Conservation (phyloP, 1,140 invertebrate species). For the Episyrphus balteatus region DNA sequence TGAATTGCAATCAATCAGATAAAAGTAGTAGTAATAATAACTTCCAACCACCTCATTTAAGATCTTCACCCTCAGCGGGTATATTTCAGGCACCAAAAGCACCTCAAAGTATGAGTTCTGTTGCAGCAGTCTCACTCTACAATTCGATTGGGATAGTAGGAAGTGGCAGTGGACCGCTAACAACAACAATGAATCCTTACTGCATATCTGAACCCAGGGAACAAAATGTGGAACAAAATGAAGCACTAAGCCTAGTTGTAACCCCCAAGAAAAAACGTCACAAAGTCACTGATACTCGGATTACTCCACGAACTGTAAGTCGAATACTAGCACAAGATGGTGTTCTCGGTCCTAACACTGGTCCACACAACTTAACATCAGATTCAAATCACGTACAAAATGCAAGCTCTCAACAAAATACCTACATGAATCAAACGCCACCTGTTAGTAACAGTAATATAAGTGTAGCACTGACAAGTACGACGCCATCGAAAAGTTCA, state of each 20-base stretch:
- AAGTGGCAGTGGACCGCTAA: slow-evolving; percentile 11
- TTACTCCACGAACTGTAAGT: slow-evolving; percentile 82
- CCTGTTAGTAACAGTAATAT: slow-evolving; percentile 14
- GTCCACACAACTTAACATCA: slow-evolving; percentile 13
- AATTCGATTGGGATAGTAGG: slow-evolving; percentile 38
- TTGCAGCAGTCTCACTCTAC: slow-evolving; percentile 50
- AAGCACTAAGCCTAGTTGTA: slow-evolving; percentile 85
- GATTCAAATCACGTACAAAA: slow-evolving; percentile 27
- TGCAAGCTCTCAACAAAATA: slow-evolving; percentile 35
- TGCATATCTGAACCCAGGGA: slow-evolving; percentile 43
- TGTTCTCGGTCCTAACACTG: slow-evolving; percentile 48
- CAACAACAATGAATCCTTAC: slow-evolving; percentile 52
- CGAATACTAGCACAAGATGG: slow-evolving; percentile 73
- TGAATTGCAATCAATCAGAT: slow-evolving; percentile 22
- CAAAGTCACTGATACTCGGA: slow-evolving; percentile 92
- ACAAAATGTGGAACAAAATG: slow-evolving; percentile 66
- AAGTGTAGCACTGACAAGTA: slow-evolving; percentile 34
- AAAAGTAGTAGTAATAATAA: slow-evolving; percentile 36
- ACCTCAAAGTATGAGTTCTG: slow-evolving; percentile 55
- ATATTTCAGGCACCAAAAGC: slow-evolving; percentile 72
- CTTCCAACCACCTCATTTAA: slow-evolving; percentile 56
- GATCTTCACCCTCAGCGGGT: slow-evolving; percentile 50
- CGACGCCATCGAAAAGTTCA: slow-evolving; percentile 43
- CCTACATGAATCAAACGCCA: slow-evolving; percentile 2
- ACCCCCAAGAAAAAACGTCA: slow-evolving; percentile 92